Conservation (phyloP, 2,113 vertebrate species). For the Phylloscopus trochiloides region DNA sequence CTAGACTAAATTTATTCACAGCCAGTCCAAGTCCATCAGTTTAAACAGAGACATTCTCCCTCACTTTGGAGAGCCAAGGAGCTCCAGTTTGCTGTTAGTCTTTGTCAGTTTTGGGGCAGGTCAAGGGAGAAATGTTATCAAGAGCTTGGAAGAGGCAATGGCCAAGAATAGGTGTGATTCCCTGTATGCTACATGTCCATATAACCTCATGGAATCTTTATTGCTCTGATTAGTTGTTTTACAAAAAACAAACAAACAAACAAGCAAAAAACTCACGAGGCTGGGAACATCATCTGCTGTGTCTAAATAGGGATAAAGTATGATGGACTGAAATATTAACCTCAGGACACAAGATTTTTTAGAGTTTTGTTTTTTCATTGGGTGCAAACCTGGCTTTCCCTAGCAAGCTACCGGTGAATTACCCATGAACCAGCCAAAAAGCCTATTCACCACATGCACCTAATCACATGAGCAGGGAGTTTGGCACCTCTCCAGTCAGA, state of each 20-base stretch:
- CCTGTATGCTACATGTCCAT: too few species aligned
- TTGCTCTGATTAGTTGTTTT: background rate
- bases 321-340: rapidly evolving
- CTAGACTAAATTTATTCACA: background rate
- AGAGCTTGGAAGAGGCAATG: background rate
- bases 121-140: background rate
- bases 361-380: background rate
- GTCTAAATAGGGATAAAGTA: background rate
- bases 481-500: slow-evolving; percentile 32
- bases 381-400: background rate
- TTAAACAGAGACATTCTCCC: background rate
- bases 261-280: rapidly evolving
- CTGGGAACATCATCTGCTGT: rapidly evolving
- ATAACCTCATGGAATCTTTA: background rate
- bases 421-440: background rate
- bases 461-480: background rate
- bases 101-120: background rate
- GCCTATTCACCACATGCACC: slow-evolving; percentile 6
- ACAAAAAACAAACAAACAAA: background rate
- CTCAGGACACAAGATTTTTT: background rate
- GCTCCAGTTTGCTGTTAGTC: background rate
- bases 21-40: background rate
- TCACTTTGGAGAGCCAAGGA: background rate
- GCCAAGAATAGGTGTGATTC: background rate
- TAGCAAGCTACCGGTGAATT: background rate